Evolutionary conservation across 2,888 invertebrate species (phyloP), one percentile per base, ranked within the genome.

Genomic region (Sphinx pinastri): DNA sequence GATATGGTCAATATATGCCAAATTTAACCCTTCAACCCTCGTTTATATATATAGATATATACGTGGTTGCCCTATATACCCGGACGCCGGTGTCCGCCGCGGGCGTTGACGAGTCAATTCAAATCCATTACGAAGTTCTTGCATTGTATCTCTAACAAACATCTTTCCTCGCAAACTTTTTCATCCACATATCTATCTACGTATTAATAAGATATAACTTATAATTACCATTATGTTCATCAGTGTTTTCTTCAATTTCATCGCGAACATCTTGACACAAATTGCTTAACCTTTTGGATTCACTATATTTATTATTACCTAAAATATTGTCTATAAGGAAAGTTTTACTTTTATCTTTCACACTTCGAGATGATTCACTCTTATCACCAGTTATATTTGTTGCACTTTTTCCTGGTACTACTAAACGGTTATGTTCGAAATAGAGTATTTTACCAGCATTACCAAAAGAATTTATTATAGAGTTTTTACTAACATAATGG

Each of bases 301-400:
- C 76, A 73, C 77, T 84, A 73, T 74, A 84, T 78, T 85, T 89
- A 77, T 88, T 85, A 75, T 90, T 93, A 14, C 94, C 94, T 83
- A 95, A 86, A 77, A 95, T 95, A 83, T 89, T 94, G 80, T 95
- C 95, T 74, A 95, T 95, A 12, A 95, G 88, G 84, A 95, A 95
- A 47, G 94, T 95, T 86, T 94, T 94, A 77, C 93, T 92, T 83
- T 87, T 92, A 57, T 83, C 81, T 75, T 84, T 87, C 69, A 77
- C 72, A 83, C 75, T 82, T n/a, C 81, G 83, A 0, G 82, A 72
- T 54, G 78, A 76, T 70, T 81, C 81, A 83, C 76, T 85, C 59
- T 73, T 79, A 70, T 80, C 79, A 77, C 81, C 80, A 25, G 77
- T 86, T 12, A 78, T 76, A 76, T 80, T 84, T 14, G 81, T 76